Evolutionary conservation across 2,113 vertebrate species (phyloP).

Genomic region (Amazona vittata): DNA sequence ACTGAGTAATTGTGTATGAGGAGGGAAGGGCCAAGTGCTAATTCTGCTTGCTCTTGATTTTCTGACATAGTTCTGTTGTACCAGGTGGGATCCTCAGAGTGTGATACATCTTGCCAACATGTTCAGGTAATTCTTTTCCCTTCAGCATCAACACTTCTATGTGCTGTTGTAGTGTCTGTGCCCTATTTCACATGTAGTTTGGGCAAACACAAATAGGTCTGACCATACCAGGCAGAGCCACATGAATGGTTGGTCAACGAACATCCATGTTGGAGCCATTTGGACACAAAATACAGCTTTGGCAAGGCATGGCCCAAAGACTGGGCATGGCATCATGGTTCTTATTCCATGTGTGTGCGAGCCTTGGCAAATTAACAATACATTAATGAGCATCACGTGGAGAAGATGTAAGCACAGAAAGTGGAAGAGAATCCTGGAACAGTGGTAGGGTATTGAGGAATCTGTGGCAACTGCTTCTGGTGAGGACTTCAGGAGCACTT

Average conservation of each 20-base stretch:
- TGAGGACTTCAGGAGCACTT: background rate
- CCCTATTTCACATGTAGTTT: background rate
- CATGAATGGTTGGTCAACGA: background rate
- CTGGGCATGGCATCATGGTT: background rate
- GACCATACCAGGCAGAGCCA: background rate
- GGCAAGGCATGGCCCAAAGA: background rate
- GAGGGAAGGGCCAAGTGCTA: background rate
- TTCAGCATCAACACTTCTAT: background rate
- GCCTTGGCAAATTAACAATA: background rate
- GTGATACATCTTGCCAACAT: conserved; percentile 91
- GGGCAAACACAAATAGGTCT: background rate
- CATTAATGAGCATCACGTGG: background rate
- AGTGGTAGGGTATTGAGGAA: background rate
- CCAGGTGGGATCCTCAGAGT: conserved; percentile 88
- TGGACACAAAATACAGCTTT: background rate
- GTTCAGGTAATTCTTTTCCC: conserved; percentile 87
- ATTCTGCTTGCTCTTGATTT: background rate
- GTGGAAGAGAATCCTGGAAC: background rate
- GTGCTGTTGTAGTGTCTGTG: background rate
- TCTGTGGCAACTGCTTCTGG: background rate
- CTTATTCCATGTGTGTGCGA: background rate
- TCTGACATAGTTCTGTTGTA: conserved; percentile 18
- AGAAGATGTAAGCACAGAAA: background rate
- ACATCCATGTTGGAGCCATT: background rate
- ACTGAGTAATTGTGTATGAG: background rate